These are phyloP conservation scores for Didymodactylos carnosus DNA, from an alignment of 2,888 invertebrate genomes.

Conservation along the genomic window DNA sequence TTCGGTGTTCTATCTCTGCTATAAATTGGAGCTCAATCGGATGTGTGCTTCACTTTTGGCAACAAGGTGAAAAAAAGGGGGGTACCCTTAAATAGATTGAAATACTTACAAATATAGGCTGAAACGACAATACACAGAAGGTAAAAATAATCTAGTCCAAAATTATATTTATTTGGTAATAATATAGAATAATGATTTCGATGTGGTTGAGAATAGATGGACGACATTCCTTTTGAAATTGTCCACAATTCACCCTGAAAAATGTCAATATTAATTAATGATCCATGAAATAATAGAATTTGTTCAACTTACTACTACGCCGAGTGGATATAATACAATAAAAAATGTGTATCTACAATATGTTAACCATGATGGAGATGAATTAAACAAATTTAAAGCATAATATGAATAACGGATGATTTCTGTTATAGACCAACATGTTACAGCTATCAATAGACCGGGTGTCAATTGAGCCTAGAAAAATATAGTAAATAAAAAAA, in stretches of 20 bases:
- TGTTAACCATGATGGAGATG: conserved; percentile 52
- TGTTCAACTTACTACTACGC: conserved; percentile 47
- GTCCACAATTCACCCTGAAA: conserved; percentile 65
- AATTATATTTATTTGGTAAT: conserved; percentile 60
- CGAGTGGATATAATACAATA: conserved; percentile 70
- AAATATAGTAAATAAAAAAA: no score
- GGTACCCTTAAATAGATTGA: no score
- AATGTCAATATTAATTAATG: no score
- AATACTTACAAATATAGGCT: conserved; percentile 43
- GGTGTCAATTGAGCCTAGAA: conserved; percentile 43
- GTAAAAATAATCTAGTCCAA: conserved; percentile 62
- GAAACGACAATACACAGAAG: conserved; percentile 54
- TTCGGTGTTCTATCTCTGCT: no score
- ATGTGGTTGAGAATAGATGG: conserved; percentile 40
- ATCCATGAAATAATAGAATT: not conserved
- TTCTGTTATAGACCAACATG: conserved; percentile 85
- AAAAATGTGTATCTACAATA: conserved; percentile 85
- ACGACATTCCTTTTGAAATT: conserved; percentile 56
- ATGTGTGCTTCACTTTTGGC: no score
- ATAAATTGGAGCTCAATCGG: no score
- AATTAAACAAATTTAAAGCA: conserved; percentile 52
- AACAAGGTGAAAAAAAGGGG: no score
- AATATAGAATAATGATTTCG: conserved; percentile 40
- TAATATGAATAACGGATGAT: conserved; percentile 80
- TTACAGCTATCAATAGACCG: conserved; percentile 58